Conservation (phyloP, 1,140 invertebrate species). For the Lasioglossum albipes region DNA sequence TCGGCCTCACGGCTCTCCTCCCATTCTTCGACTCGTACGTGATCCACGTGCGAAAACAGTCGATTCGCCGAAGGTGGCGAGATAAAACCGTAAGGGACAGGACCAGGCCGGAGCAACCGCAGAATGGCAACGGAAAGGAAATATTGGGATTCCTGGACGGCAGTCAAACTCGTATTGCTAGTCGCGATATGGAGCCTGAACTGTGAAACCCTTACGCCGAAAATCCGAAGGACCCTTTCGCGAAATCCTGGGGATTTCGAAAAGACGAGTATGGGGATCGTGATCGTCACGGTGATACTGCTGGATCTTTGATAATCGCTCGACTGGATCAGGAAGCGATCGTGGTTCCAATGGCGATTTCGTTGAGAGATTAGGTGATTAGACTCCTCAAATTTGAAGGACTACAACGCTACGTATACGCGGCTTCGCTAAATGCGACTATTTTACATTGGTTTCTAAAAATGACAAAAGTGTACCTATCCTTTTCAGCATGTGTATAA, state of each 20-base stretch:
- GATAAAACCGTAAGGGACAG: constrained; percentile 29
- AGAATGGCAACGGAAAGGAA: constrained; percentile 60
- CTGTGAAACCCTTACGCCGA: not conserved
- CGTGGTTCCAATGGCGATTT: no score
- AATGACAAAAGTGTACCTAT: no score
- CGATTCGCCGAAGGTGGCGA: constrained; percentile 2
- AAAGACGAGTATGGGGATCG: not conserved
- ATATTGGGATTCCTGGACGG: constrained; percentile 67
- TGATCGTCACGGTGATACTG: constrained; percentile 25
- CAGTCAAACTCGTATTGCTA: constrained; percentile 23
- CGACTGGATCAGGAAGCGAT: no score
- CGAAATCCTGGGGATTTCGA: not conserved
- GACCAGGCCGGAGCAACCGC: not conserved
- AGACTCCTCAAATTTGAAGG: no score
- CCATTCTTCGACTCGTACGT: constrained; percentile 53
- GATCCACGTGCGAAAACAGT: constrained; percentile 58
- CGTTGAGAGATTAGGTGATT: no score
- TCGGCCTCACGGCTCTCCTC: constrained; percentile 23
- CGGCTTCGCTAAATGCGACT: no score
- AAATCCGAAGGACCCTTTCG: no score
- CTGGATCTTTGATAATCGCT: not conserved
- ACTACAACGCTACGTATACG: no score
- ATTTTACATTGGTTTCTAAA: no score
- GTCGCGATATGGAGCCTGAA: not conserved
- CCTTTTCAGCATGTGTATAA: no score